Base-by-base conservation (phyloP, 2,888 invertebrate species). In the Hydraecia micacea region DNA sequence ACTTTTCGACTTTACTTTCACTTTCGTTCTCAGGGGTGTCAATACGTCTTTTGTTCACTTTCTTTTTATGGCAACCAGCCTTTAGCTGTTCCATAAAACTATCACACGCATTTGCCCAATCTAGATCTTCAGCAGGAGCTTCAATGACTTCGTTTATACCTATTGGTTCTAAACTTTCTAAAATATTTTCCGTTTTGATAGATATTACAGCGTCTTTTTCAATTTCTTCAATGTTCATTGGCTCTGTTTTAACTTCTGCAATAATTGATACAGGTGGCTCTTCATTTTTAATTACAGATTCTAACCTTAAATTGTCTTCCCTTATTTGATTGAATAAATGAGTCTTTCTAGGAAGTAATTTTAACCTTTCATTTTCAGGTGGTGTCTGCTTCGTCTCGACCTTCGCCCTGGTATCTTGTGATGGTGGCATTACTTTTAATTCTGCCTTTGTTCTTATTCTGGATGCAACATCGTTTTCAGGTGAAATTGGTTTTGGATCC, bases 391-490 rank as follows among this genome's bases (percentile, higher is more conserved):
- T 94, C 28, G 81, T 80, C 52, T 94, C 94, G 55, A 88, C 49
- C 90, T 93, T 95, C 36, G 90, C 39, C 63, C 90, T 85, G 81
- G 81, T 91, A 78, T 96, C 95, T 89, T 95, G 94, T 65, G 95
- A 94, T n/a, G 96, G 95, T 49, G 95, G 96, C 95, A 96, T 94
- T 58, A 95, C 97, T 94, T 99, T 99, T 63, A 98, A 95, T 95
- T 99, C 99, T 3, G 98, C 99, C 95, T 99, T 99, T 7, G 99
- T 99, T 86, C 98, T 97, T 90, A 99, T 98, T 91, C 98, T 97
- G 21, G 98, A 98, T 62, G 98, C 98, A 68, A 98, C 96, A 84
- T 97, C 97, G 79, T 94, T 95, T 92, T 97, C 97, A 39, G 96
- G 95, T 62, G 95, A 95, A 90, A 94, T 95, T 62, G 93, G 93